Evolutionary conservation across 2,113 vertebrate genomes (phyloP), one percentile per base, ranked within the genome.

Genomic region (Tetraodon nigroviridis): DNA sequence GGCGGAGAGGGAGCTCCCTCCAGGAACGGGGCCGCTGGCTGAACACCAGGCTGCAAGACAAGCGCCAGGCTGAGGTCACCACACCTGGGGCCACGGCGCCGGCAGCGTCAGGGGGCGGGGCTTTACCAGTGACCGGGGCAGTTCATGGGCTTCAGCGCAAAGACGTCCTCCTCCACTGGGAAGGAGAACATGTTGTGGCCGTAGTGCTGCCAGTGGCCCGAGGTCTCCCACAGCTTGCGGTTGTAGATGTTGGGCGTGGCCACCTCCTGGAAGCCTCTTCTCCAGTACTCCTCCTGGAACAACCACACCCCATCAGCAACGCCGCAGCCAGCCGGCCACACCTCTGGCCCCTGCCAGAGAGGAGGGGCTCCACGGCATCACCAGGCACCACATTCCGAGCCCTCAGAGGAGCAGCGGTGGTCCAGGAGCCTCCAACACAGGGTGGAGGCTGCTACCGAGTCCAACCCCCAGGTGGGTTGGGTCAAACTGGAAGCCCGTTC

Each of bases 121-220:
- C 51, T 84, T 82, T 87, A 98, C 96, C 96, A 98, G 75, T 99
- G 96, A 55, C 94, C 95, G 0, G 96, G 96, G 52, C 96, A 99
- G 81, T 98, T 99, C 95, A 98, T 99, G 1, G 96, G 94, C 69
- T 98, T 98, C 7, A 97, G 92, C 4, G 95, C 94, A 50, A 96
- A 98, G 1, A 89, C 77, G 46, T 97, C 96, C 60, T 94, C 94
- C 66, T 99, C 96, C 0, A 96, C 71, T 0, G 93, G 91, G 78
- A 98, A 98, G 52, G 92, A 92, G 80, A 99, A 98, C 91, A 98
- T 97, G 80, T 94, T 95, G 63, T 94, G 91, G 0, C 90, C 92
- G 90, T 96, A 94, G 82, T 95, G 94, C 59, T 95, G 94, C 95
- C 95, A 97, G 58, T 99, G 95, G 18, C 95, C 95, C 0, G 95